phyloP scores from a whole-genome alignment of 2,888 invertebrate species.

The Frankliniella fusca region DNA sequence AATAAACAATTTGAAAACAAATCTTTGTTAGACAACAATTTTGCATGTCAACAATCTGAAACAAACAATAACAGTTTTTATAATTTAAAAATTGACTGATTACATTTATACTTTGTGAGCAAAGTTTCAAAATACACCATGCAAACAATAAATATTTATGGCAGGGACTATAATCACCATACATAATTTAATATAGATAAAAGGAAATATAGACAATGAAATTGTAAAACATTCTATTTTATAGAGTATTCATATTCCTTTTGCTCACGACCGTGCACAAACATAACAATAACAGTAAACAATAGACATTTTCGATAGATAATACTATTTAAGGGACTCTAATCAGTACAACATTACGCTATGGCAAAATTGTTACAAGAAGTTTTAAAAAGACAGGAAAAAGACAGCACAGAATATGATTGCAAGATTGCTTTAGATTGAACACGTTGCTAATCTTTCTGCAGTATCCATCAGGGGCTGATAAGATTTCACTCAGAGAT shows the following conservation, averaged over 20 bases:
- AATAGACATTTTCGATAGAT: not conserved
- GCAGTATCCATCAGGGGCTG: no score
- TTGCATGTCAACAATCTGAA: no score
- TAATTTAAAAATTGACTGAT: no score
- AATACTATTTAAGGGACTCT: not conserved
- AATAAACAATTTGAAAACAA: no score
- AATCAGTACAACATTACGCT: not conserved
- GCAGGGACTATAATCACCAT: no score
- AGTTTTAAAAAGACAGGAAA: not conserved
- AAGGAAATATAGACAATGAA: not conserved
- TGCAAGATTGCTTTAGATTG: not conserved
- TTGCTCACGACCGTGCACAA: not conserved
- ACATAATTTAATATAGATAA: not conserved
- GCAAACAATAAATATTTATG: conserved; percentile 11
- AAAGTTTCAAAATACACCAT: not conserved
- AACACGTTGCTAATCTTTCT: not conserved
- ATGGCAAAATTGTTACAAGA: not conserved
- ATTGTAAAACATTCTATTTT: not conserved
- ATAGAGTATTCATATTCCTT: not conserved
- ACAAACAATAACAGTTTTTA: no score
- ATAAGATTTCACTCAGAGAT: not conserved
- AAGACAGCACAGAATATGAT: not conserved
- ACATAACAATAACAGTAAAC: conserved; percentile 4
- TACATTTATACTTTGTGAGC: not conserved
- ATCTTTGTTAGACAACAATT: no score